Conservation (phyloP, 2,113 vertebrate species). For the Rattus norvegicus region DNA sequence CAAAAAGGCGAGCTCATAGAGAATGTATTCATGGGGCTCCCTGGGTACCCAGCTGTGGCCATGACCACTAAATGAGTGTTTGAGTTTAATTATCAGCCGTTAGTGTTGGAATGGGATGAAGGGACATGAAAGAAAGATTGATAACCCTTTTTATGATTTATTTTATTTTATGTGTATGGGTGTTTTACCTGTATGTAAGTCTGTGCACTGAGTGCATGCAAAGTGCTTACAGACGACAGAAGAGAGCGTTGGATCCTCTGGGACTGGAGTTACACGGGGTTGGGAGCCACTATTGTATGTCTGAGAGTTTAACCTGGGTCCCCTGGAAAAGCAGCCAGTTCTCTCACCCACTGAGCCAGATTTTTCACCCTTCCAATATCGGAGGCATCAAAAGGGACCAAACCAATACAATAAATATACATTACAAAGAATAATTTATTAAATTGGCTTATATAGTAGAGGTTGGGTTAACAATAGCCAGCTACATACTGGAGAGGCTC, state of each 20-base stretch:
- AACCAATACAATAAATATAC: background rate
- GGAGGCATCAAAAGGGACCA: background rate
- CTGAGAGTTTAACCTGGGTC: background rate
- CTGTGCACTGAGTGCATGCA: background rate
- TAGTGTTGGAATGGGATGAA: background rate
- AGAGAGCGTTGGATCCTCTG: background rate
- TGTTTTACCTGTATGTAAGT: too few species aligned
- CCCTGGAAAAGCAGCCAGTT: background rate
- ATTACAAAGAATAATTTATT: background rate
- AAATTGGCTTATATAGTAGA: background rate
- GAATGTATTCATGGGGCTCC: background rate
- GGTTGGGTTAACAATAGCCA: too few species aligned
- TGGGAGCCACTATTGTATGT: background rate
- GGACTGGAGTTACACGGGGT: background rate
- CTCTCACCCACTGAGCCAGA: background rate
- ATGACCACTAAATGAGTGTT: background rate
- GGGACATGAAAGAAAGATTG: background rate
- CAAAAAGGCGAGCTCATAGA: background rate
- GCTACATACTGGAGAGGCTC: background rate
- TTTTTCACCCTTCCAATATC: background rate
- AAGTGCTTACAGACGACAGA: background rate
- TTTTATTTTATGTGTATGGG: background rate
- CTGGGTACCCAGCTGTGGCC: background rate
- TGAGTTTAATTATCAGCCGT: background rate
- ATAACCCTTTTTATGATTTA: background rate